These are phyloP conservation scores for Congeria kusceri DNA, from an alignment of 2,888 invertebrate genomes.

Conservation along the genomic window DNA sequence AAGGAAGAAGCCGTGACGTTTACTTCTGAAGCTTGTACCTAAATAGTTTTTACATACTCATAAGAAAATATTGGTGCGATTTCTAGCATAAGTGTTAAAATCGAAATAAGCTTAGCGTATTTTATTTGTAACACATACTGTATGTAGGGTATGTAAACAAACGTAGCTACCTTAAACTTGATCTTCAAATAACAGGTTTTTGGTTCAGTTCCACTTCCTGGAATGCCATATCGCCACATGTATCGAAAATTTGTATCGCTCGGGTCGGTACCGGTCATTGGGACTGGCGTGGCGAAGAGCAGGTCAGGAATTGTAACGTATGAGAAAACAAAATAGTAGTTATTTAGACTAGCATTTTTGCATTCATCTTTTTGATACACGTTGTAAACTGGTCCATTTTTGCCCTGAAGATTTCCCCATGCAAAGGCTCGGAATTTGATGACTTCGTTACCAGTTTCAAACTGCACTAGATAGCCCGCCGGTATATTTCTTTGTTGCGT, in stretches of 20 bases:
- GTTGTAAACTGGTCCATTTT: constrained; percentile 28
- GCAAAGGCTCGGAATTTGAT: constrained; percentile 21
- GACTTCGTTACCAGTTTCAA: constrained; percentile 20
- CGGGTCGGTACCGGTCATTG: constrained; percentile 3
- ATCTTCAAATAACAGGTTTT: constrained; percentile 28
- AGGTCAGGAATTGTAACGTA: constrained; percentile 36
- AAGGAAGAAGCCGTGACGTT: neutral
- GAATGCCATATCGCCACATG: constrained; percentile 17
- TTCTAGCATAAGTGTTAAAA: neutral
- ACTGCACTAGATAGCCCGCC: constrained; percentile 9
- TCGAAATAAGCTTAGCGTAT: neutral
- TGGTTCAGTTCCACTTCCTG: neutral
- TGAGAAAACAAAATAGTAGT: constrained; percentile 34
- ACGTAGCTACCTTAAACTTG: constrained; percentile 16
- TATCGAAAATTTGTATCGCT: neutral
- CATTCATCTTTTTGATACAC: constrained; percentile 17
- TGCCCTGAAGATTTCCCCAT: constrained; percentile 18
- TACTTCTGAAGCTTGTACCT: neutral
- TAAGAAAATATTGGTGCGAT: neutral
- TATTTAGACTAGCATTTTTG: neutral
- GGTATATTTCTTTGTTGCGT: constrained; percentile 23
- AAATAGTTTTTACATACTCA: neutral
- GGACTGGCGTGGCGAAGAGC: constrained; percentile 27
- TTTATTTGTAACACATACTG: neutral
- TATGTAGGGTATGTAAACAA: neutral